Conservation (phyloP, 2,797 vertebrate genomes). For the Fistularia tabacaria region DNA sequence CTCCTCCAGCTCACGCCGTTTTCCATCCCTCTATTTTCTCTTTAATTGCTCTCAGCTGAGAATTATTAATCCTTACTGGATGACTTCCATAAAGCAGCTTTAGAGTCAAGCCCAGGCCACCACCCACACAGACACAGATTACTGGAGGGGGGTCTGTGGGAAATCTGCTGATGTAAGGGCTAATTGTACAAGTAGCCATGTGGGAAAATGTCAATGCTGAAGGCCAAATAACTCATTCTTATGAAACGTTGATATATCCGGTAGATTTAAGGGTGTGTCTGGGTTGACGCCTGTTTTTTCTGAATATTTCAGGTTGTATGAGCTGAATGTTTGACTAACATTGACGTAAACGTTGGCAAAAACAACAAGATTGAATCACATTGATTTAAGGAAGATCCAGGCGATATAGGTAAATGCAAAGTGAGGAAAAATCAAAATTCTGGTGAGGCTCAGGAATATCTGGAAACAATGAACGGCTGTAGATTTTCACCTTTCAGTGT, state of each 20-base stretch:
- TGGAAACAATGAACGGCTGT: constrained; percentile 2
- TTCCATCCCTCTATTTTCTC: constrained; percentile 32
- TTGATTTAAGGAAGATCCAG: too few species aligned
- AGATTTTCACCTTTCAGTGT: neutral
- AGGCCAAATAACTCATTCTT: neutral
- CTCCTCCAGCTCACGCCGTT: constrained; percentile 29
- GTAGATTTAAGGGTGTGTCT: neutral
- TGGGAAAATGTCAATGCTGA: constrained; percentile 28
- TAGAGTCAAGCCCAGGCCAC: constrained; percentile 48
- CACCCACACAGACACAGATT: constrained; percentile 61
- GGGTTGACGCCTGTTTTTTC: too few species aligned
- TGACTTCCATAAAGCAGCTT: constrained; percentile 67
- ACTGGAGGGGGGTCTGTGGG: constrained; percentile 39
- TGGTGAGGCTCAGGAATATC: too few species aligned
- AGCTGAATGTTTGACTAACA: too few species aligned
- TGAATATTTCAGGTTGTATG: too few species aligned
- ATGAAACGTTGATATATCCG: neutral
- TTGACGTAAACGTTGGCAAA: too few species aligned
- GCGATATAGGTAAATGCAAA: too few species aligned
- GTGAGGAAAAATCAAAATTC: too few species aligned
- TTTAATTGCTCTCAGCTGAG: constrained; percentile 51
- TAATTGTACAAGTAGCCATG: constrained; percentile 30
- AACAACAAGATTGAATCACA: too few species aligned
- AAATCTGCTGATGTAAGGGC: constrained; percentile 38
- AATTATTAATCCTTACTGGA: constrained; percentile 65